Conservation (phyloP, 2,113 vertebrate genomes). For the Brachyhypopomus occidentalis region DNA sequence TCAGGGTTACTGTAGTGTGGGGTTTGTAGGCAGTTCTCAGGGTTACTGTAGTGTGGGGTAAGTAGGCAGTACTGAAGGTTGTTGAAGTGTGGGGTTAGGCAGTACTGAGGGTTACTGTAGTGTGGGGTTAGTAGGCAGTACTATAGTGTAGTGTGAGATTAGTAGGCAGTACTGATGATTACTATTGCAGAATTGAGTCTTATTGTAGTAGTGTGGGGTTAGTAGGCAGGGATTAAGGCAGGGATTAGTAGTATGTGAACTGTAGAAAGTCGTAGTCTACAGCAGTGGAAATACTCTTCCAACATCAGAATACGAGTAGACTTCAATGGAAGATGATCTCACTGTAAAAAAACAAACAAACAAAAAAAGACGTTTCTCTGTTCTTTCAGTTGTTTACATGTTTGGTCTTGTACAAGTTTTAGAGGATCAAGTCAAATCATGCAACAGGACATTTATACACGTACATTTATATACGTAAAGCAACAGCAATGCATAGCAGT, state of each 20-base stretch:
- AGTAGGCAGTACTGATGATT: not conserved
- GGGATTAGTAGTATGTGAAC: no score
- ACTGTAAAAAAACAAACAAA: not conserved
- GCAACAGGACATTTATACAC: not conserved
- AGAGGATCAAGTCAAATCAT: not conserved
- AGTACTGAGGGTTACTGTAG: not conserved
- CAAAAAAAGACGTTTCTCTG: not conserved
- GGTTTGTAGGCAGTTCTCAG: not conserved
- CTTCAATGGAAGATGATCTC: not conserved
- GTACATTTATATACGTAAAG: not conserved
- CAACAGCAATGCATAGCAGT: not conserved
- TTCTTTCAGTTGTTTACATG: not conserved
- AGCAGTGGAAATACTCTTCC: not conserved
- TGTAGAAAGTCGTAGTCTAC: slow-evolving; percentile 14
- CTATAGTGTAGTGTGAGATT: not conserved
- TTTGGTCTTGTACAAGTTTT: not conserved
- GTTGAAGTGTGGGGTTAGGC: not conserved
- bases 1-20: no score
- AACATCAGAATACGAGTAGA: not conserved
- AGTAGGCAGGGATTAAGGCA: no score
- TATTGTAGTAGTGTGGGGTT: not conserved
- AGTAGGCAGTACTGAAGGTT: not conserved
- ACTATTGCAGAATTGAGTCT: not conserved
- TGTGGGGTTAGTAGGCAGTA: not conserved
- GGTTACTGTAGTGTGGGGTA: not conserved